Base-by-base conservation (phyloP, 1,140 invertebrate species). In the Neodiprion fabricii region DNA sequence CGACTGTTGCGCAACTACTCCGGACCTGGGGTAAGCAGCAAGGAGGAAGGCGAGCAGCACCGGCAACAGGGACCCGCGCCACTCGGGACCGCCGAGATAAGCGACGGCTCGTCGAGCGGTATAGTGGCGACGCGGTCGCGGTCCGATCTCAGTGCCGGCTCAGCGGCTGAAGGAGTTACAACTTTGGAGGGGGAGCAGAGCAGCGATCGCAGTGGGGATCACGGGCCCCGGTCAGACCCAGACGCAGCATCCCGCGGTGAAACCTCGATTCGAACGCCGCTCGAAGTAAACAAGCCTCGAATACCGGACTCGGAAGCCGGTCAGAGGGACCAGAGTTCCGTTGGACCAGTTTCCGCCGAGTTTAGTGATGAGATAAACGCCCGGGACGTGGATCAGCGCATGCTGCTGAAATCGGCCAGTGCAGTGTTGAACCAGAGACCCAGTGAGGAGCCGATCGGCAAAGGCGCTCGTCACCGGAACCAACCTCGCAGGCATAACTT, bases 1-100 rank as follows among this genome's bases (percentile, higher is more conserved):
- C 82, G 86, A 79, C 80, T 86, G 76, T 86, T 87, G 81, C 85
- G 86, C 80, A 87, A 87, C 82, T 86, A 87, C 79, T 86, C 85
- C 80, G 86, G 85, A 83, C 83, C 84, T 83, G 82, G 83, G 83
- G 75, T 80, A 83, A 85, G 79, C 77, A 78, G 49, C 50, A 72
- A 78, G 75, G 70, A 75, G 70, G 70, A 74, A 76, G 61, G 67
- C 48, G 71, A 76, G 70, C 67, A 75, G 66, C 28, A 53, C 80
- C 77, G 77, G 48, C 80, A 79, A 79, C 79, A 79, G 75, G 76
- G 72, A 76, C 67, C 17, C 21, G 21, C 17, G 67, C 67, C 17
- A 69, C 14, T 12, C 21, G 40, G 21, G 21, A 69, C 21, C 23
- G 11, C 67, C 11, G 40, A 83, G 81, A 85, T 82, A 83, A 85